Evolutionary conservation across 1,140 invertebrate species (phyloP), one percentile per base, ranked within the genome.

Genomic region (Sitophilus oryzae): DNA sequence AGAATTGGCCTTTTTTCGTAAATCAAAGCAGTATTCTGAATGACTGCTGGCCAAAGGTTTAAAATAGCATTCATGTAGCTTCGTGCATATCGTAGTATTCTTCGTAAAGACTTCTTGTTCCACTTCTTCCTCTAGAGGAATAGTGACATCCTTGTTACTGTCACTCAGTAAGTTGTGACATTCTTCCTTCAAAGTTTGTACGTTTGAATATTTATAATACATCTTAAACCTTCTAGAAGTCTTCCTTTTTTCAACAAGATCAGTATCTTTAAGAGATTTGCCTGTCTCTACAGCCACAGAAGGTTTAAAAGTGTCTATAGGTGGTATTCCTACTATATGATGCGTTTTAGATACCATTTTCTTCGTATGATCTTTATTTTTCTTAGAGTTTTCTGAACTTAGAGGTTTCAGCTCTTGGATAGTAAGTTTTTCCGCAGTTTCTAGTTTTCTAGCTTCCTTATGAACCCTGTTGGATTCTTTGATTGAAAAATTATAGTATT

Each of bases 371-470:
- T 11, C 30, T 52, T 51, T 38, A 37, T 56, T 34, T 54, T 53
- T 58, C 9, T 35, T 36, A 40, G 34, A 36, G 14, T 34, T 35
- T 20, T 58, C 51, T 11, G 57, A 49, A 37, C 49, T 63, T 14
- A 56, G 54, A n/a, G 62, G 60, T 59, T 66, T 62, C 1, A 59
- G 54, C 2, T 59, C 64, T 25, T 64, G 38, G 19, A 59, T 50
- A 8, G 43, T n/a, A 35, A 59, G 48, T 20, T 53, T 37, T 8
- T 40, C 20, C 30, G 35, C 16, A 10, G 16, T 16, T 8, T 19
- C 15, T 37, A 37, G 18, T 41, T 41, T 41, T 19, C 4, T 41
- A 15, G n/a, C 40, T 41, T 9, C 5, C 40, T 19, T 9, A 37
- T 14, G 3, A 37, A 11, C n/a, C 16, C n/a, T 37, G 4, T 19